A percentile compares a stretch with the other conserved stretches of the same genome.
Conservation (phyloP, 1,140 invertebrate species). For the Lepidostoma basale region DNA sequence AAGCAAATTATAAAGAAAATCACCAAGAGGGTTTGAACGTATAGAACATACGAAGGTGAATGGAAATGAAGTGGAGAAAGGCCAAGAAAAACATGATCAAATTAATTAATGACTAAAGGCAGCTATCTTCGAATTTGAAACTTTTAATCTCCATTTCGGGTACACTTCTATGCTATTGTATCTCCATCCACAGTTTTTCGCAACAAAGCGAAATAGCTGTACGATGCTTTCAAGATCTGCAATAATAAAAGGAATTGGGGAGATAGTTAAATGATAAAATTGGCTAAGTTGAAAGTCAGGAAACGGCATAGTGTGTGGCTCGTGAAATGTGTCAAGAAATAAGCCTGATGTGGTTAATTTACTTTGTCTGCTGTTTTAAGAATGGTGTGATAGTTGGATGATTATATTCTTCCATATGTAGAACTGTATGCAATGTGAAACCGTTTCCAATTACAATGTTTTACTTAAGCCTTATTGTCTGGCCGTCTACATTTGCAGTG, state of each 20-base stretch:
- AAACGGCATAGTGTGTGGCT: no score
- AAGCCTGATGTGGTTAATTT: not conserved
- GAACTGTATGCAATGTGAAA: not conserved
- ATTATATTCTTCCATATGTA: not conserved
- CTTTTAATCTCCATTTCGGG: not conserved
- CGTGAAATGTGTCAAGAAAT: not conserved
- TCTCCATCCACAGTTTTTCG: constrained; percentile 33
- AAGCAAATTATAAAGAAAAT: no score
- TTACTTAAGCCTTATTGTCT: no score
- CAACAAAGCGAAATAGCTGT: constrained; percentile 44
- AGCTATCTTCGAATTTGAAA: not conserved
- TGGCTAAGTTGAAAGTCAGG: not conserved
- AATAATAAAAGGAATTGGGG: not conserved
- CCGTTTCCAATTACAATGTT: not conserved
- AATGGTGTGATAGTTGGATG: not conserved
- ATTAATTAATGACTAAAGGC: not conserved
- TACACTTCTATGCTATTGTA: not conserved
- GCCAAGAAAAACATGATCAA: no score
- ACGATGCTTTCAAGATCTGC: constrained; percentile 44
- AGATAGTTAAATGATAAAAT: not conserved
- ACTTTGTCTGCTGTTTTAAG: not conserved
- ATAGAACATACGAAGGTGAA: no score
- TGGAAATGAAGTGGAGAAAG: no score
- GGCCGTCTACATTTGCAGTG: no score
- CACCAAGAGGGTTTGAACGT: no score